phyloP scores from a whole-genome alignment of 23 tunicate species.

The Phallusia fumigata region DNA sequence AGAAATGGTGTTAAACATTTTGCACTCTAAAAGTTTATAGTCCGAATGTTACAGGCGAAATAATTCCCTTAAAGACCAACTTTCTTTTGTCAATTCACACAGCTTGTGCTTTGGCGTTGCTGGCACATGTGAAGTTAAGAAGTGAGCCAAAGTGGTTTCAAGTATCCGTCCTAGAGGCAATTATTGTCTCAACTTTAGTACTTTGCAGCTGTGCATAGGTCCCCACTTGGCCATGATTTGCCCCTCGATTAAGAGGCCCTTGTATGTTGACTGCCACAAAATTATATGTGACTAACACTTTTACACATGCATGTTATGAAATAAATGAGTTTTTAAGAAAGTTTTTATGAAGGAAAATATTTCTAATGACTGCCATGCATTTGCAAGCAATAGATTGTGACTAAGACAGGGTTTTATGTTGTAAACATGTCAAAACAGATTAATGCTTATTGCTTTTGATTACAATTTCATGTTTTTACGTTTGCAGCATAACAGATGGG shows the following conservation, averaged over 20 bases:
- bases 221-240: background rate
- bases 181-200: background rate
- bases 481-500: conserved; percentile 73
- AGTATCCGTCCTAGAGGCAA: background rate
- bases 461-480: background rate
- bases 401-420: too few relatives aligned
- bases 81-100: too few relatives aligned
- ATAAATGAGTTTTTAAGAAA: too few relatives aligned
- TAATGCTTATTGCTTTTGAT: background rate
- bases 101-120: background rate
- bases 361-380: background rate
- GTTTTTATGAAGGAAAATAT: background rate
- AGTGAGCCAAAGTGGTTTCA: background rate
- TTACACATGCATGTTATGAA: background rate
- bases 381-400: background rate
- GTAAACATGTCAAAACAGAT: too few relatives aligned
- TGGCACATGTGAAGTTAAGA: background rate
- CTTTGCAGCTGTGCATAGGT: background rate
- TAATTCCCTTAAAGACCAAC: too few relatives aligned
- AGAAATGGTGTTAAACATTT: too few relatives aligned
- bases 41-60: too few relatives aligned
- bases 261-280: background rate
- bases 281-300: background rate
- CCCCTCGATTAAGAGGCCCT: background rate
- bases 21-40: too few relatives aligned